Base-by-base conservation (phyloP, 2,888 invertebrate species). In the Aporophyla nigra region DNA sequence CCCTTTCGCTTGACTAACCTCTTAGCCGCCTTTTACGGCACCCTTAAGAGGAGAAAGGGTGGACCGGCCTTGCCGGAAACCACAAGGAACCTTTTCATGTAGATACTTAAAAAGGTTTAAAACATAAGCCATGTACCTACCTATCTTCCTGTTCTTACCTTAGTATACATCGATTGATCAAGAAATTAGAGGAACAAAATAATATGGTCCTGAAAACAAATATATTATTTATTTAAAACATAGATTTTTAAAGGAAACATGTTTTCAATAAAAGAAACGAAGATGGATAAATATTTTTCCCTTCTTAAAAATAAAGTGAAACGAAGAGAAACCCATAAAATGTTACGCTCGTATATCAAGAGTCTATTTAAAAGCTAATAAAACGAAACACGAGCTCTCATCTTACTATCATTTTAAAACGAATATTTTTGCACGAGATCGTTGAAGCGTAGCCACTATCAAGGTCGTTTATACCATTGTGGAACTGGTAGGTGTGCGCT, bases 391-490 rank as follows among this genome's bases (percentile, higher is more conserved):
- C 43, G 49, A 74, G 49, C 63, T 67, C 58, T 63, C 58, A 62
- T 61, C 53, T 56, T 33, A 67, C 82, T 82, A 67, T 67, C 53
- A 27, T 63, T 77, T 54, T 67, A 77, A 66, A 75, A 65, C 68
- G 40, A 62, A 51, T 74, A 56, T 71, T 69, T 76, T 74, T 61
- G 54, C 70, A 62, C 74, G 70, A 66, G 76, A 78, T 68, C 56
- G 27, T 69, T 73, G 66, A 80, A 77, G 46, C 58, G 51, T 72
- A 53, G 65, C 62, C 53, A 65, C 59, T 68, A 61, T 74, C 84
- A 84, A 84, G 82, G 82, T 76, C 82, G 61, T 75, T 24, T 68
- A 68, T 9, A 58, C 58, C 67, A 72, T 71, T 78, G 63, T 54
- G 43, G 24, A 24, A 33, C 33, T 33, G 33, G 33, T 33, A 43